Conservation (phyloP, 2,797 vertebrate genomes). For the Chromis chromis region DNA sequence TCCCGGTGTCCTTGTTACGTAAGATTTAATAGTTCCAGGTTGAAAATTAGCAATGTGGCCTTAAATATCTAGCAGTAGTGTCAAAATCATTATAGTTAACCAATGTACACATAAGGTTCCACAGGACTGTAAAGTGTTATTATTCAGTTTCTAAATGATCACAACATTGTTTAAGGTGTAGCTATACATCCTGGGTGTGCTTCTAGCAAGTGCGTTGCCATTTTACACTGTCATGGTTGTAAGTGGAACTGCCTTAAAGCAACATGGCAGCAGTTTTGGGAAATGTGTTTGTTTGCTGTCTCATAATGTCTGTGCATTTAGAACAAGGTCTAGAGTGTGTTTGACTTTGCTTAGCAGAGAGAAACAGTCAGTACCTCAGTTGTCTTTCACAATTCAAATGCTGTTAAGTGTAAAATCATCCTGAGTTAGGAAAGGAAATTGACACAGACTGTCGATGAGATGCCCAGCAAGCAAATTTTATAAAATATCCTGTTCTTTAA, state of each 20-base stretch:
- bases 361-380: too few species aligned
- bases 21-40: neutral
- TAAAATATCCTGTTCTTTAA: slow-evolving; percentile 3
- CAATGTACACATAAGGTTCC: too few species aligned
- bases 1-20: neutral
- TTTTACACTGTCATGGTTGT: neutral
- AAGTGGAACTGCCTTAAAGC: neutral
- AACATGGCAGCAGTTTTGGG: neutral
- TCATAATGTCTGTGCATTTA: neutral
- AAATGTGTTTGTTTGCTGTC: neutral
- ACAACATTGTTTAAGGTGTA: neutral
- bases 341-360: neutral
- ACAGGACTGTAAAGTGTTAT: neutral
- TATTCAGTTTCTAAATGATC: neutral
- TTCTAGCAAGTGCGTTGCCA: neutral
- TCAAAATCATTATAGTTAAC: neutral
- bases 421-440: slow-evolving; percentile 1
- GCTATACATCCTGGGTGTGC: neutral
- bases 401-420: neutral
- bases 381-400: too few species aligned
- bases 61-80: neutral
- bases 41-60: neutral
- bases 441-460: neutral
- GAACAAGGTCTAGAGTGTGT: neutral
- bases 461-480: slow-evolving; percentile 7